Conservation (phyloP, 2,113 vertebrate species). For the Megaceryle torquata region DNA sequence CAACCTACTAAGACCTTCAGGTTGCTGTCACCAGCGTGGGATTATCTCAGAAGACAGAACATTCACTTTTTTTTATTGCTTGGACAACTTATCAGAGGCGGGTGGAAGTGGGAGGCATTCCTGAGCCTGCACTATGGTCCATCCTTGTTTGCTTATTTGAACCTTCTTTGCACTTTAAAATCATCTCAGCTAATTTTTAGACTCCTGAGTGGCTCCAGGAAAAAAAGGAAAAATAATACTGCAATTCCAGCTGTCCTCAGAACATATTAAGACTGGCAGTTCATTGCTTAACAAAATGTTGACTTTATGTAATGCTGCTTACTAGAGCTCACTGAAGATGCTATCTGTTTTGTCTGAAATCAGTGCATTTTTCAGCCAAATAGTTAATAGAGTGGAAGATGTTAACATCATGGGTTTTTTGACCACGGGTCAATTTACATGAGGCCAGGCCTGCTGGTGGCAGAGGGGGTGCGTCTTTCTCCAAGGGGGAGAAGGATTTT, state of each 20-base stretch:
- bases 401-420: not conserved
- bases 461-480: no score
- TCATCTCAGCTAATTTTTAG: not conserved
- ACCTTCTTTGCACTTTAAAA: not conserved
- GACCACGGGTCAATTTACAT: no score
- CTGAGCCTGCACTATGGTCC: not conserved
- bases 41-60: not conserved
- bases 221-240: not conserved
- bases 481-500: no score
- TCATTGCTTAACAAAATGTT: not conserved
- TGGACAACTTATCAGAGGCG: not conserved
- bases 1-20: not conserved
- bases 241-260: not conserved
- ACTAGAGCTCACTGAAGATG: not conserved
- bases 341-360: not conserved
- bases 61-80: not conserved
- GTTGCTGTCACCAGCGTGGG: not conserved
- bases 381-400: not conserved
- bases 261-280: not conserved
- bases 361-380: not conserved
- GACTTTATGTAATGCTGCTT: not conserved
- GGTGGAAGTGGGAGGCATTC: not conserved
- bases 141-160: not conserved
- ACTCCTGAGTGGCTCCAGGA: not conserved
- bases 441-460: no score